Conservation (phyloP, 2,113 vertebrate genomes). For the Anoplopoma fimbria region DNA sequence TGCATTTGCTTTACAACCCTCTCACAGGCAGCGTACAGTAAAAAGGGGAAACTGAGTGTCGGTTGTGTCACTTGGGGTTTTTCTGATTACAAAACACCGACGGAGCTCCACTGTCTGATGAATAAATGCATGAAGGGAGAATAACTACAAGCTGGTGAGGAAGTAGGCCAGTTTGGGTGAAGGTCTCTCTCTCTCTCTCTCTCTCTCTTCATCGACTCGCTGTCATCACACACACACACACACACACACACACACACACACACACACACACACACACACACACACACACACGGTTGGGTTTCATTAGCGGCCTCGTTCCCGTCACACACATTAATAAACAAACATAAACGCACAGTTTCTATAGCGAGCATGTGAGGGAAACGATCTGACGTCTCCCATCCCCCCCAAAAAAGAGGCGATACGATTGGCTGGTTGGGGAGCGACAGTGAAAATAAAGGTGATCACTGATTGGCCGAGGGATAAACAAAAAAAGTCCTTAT, state of each 20-base stretch:
- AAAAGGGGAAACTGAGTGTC: background rate
- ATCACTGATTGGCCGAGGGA: conserved; percentile 6
- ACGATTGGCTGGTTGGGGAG: background rate
- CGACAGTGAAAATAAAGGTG: background rate
- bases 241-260: conserved; percentile 17
- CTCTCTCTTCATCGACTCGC: conserved; percentile 2
- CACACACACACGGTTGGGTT: background rate
- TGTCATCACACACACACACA: conserved; percentile 16
- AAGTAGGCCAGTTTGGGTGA: conserved; percentile 61
- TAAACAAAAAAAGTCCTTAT: background rate
- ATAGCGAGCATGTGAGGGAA: background rate
- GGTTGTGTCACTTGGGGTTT: conserved; percentile 28
- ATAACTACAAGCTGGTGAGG: conserved; percentile 53
- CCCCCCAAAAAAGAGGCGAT: background rate
- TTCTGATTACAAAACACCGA: conserved; percentile 62
- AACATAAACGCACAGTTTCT: background rate
- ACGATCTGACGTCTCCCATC: background rate
- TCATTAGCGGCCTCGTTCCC: background rate
- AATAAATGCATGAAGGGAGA: conserved; percentile 63
- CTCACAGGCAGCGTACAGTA: background rate
- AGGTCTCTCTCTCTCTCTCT: conserved; percentile 43
- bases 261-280: background rate
- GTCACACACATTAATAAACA: background rate
- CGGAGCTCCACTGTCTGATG: conserved; percentile 44
- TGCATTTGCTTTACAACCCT: too few species aligned